phyloP scores from a whole-genome alignment of 2,797 vertebrate species.

The Florisuga fusca region DNA sequence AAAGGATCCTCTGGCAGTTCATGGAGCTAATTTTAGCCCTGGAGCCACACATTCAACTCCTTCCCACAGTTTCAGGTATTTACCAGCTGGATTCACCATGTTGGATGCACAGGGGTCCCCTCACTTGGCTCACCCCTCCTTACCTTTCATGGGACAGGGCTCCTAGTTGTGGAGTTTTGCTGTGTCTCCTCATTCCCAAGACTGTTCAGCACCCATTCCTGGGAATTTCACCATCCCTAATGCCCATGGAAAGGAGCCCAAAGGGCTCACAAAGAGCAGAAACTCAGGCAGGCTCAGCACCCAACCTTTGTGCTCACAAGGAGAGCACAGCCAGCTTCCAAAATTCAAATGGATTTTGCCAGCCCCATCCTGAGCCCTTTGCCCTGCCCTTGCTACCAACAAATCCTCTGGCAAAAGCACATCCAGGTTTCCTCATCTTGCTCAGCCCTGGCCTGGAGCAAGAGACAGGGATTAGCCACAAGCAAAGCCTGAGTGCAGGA shows the following conservation, averaged over 20 bases:
- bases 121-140: fast-evolving
- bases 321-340: neutral
- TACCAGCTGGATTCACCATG: neutral
- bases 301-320: fast-evolving
- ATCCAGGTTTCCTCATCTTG: neutral
- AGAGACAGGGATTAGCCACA: neutral
- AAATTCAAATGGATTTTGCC: neutral
- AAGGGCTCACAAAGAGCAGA: neutral
- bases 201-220: neutral
- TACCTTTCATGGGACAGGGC: neutral
- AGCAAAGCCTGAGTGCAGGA: fast-evolving
- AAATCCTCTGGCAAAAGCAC: neutral
- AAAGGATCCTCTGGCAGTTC: neutral
- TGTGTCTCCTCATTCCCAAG: neutral
- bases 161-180: neutral
- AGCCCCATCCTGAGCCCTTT: neutral
- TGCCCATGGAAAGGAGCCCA: neutral
- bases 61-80: neutral
- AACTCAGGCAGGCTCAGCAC: neutral
- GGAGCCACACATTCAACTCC: neutral
- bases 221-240: neutral
- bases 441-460: neutral
- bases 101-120: neutral
- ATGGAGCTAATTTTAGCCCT: neutral
- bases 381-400: neutral